Base-by-base conservation (phyloP, 2,888 invertebrate genomes). In the Loripinus fragilis region DNA sequence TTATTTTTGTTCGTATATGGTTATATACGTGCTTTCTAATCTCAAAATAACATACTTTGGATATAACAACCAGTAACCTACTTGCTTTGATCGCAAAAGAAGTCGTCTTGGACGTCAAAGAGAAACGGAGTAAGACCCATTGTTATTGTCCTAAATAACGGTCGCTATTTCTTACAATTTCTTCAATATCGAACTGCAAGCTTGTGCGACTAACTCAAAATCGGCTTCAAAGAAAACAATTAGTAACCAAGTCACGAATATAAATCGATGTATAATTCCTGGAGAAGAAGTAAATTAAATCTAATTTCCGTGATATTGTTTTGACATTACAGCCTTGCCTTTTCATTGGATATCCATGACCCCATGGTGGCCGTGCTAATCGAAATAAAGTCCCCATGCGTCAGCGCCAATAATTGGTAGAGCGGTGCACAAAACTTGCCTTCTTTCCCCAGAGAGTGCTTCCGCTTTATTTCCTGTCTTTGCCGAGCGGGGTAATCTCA, bases 281-380 rank as follows among this genome's bases (percentile, higher is more conserved):
- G 64, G 73, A 71, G 76, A 80, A 73, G 79, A 74, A 78, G 80
- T 78, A 75, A 81, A 84, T 81, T 81, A 78, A 84, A 84, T 84
- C 79, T 80, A 81, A 84, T 84, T 84, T 84, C 84, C 81, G 73
- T 76, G 79, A 84, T 84, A 80, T 81, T 80, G 84, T 84, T 83
- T 83, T 78, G 83, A 80, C 83, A 83, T 83, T 83, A 81, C 76
- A 67, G 76, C 71, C 78, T 71, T 71, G 80, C 66, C 64, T 70
- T 81, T 74, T 81, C 78, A 83, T 83, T 83, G 83, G 83, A 71
- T 78, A 73, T 78, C 71, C 69, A 68, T 74, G 80, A 79, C 78
- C 79, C 69, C 74, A 71, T 76, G 74, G 74, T 76, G 78, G 70
- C 76, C 69, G 68, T 72, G 69, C 80, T 81, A 83, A 83, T 83